Base-by-base conservation (phyloP, 2,113 vertebrate species). In the Rallus limicola region DNA sequence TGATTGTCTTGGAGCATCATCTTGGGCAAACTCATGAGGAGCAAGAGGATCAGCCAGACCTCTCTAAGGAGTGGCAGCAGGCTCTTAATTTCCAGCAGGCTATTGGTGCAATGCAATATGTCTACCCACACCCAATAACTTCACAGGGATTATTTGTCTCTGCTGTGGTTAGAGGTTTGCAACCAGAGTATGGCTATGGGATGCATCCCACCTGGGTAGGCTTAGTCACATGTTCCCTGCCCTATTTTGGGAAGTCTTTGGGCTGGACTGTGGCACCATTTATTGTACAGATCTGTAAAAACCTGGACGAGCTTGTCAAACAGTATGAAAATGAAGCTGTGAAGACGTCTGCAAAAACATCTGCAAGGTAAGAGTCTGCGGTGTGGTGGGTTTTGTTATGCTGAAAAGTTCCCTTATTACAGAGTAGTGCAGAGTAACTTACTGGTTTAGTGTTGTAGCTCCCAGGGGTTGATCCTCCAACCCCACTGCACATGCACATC, bases 201-300 rank as follows among this genome's bases (percentile, higher is more conserved):
- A 99, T 99, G 99, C 99, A 99, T 94, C 98, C 99, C 7, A 98
- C 99, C 29, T 99, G 99, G 99, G 99, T 99, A 56, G 97, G 97
- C 12, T 96, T 99, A 93, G 98, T 99, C 94, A 99, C 99, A 1
- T 96, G 98, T 11, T 98, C 98, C 29, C 95, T 99, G 92, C 99
- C 99, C 0, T 99, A 99, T 94, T 97, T 99, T 60, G 99, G 99
- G 4, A 99, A 98, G 91, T 99, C 99, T 9, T 96, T 99, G 24
- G 98, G 99, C 91, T 99, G 99, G 98, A 99, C 99, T 0, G 98
- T 99, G 92, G 98, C 99, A 8, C 99, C 99, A 0, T 98, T 99
- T 71, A 88, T 99, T 52, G 97, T 97, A 65, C 99, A 99, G 97
- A 99, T 99, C 94, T 99, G 99, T 98, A 99, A 98, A 93, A 99